These are phyloP conservation scores for Halocynthia aurantium DNA, from an alignment of 23 tunicate species.

Conservation along the genomic window DNA sequence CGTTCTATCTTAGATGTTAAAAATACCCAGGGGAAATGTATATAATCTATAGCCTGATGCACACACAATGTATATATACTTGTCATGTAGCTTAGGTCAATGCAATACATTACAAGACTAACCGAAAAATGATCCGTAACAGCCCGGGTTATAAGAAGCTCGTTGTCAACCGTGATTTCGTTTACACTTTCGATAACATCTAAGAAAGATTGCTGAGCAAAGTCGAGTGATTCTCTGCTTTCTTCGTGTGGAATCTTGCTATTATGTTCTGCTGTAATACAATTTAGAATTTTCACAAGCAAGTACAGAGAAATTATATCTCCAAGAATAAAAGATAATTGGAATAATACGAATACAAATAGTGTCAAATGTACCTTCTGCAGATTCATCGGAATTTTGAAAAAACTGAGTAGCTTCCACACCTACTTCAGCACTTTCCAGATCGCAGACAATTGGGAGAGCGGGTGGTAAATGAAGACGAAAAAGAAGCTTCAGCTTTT, in stretches of 20 bases:
- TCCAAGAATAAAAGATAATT: not conserved
- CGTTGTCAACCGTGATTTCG: slow-evolving; percentile 42
- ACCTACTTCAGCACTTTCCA: slow-evolving; percentile 41
- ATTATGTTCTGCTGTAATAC: too few relatives aligned
- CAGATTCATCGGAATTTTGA: not conserved
- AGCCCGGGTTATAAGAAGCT: slow-evolving; percentile 32
- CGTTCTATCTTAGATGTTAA: too few relatives aligned
- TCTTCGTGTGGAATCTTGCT: not conserved
- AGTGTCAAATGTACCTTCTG: not conserved
- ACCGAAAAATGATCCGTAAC: slow-evolving; percentile 43
- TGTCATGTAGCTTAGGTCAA: too few relatives aligned
- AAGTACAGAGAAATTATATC: too few relatives aligned
- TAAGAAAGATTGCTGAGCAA: not conserved
- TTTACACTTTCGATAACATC: slow-evolving; percentile 6
- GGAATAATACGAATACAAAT: not conserved
- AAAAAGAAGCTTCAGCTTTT: slow-evolving; percentile 59
- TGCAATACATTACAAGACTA: too few relatives aligned
- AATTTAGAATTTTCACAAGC: too few relatives aligned
- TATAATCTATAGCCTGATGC: too few relatives aligned
- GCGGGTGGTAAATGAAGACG: slow-evolving; percentile 73
- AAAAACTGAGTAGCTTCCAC: slow-evolving; percentile 70
- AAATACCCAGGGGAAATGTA: too few relatives aligned
- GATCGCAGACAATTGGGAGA: slow-evolving; percentile 23
- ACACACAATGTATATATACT: too few relatives aligned
- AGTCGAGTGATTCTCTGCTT: not conserved